Evolutionary conservation across 2,113 vertebrate genomes (phyloP).

Genomic region (Gallinago paraguaiae): DNA sequence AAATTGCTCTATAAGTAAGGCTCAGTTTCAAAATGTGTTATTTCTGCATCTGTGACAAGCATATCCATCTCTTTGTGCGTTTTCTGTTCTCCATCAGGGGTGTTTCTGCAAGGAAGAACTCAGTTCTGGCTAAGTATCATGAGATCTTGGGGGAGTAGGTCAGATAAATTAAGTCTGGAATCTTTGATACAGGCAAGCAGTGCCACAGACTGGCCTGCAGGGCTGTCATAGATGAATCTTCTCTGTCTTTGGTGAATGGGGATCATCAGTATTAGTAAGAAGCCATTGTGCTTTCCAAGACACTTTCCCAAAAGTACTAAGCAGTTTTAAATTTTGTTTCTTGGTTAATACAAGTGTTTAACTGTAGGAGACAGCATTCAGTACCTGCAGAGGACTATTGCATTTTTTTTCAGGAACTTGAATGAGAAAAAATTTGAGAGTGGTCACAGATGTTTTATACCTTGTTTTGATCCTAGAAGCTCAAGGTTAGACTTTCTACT

Average conservation of each 20-base stretch:
- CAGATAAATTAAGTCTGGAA: neutral
- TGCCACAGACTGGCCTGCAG: neutral
- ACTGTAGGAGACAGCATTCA: neutral
- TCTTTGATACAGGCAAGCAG: neutral
- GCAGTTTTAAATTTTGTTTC: neutral
- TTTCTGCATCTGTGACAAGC: neutral
- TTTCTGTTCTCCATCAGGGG: neutral
- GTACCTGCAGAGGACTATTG: neutral
- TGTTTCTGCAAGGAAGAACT: neutral
- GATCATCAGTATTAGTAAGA: neutral
- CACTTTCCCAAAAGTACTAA: neutral
- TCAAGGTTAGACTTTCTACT: neutral
- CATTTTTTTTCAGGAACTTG: neutral
- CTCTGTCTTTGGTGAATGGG: neutral
- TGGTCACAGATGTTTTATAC: neutral
- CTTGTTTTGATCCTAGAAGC: neutral
- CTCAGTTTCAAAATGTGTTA: neutral
- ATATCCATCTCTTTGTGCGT: neutral
- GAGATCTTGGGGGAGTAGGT: neutral
- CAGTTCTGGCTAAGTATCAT: neutral
- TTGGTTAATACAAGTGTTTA: neutral
- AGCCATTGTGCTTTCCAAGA: neutral
- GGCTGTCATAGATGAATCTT: neutral
- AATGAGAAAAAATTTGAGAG: neutral
- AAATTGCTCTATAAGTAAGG: neutral